A percentile compares a stretch with the other conserved stretches of the same genome.
phyloP scores from a whole-genome alignment of 2,888 invertebrate species.

The Automeris io region DNA sequence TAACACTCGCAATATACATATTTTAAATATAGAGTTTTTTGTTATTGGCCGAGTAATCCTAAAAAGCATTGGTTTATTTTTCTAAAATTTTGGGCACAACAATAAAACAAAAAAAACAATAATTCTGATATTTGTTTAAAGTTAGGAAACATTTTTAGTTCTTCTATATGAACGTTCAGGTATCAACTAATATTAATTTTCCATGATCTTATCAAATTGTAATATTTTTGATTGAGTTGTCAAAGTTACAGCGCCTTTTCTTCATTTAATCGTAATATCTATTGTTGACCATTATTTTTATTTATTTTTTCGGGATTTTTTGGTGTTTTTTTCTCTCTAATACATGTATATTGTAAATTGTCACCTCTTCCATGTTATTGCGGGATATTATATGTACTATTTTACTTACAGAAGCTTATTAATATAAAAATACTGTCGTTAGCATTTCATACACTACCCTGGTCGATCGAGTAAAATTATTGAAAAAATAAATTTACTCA shows the following conservation, averaged over 20 bases:
- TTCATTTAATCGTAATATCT: not conserved
- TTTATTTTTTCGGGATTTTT: not conserved
- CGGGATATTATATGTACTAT: slow-evolving; percentile 2
- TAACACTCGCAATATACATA: no score
- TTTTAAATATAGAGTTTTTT: no score
- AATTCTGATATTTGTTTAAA: no score
- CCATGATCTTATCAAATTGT: no score
- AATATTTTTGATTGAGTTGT: not conserved
- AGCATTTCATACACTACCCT: slow-evolving; percentile 54
- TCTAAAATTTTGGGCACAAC: no score
- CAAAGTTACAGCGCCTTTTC: not conserved
- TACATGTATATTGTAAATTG: not conserved
- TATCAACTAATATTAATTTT: no score
- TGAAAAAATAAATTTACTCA: slow-evolving; percentile 22
- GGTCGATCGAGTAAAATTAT: slow-evolving; percentile 33
- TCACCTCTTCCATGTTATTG: not conserved
- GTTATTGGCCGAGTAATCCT: no score
- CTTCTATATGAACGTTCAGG: no score
- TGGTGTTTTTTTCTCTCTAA: not conserved
- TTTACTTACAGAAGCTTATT: slow-evolving; percentile 4
- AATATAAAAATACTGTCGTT: slow-evolving; percentile 5
- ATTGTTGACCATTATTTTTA: not conserved
- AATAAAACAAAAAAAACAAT: no score
- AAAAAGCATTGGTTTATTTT: no score
- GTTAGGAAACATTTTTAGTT: no score